A percentile compares a stretch with the other conserved stretches of the same genome.
Evolutionary conservation across 2,113 vertebrate genomes (phyloP).

Genomic region (Cryptotis parvus): DNA sequence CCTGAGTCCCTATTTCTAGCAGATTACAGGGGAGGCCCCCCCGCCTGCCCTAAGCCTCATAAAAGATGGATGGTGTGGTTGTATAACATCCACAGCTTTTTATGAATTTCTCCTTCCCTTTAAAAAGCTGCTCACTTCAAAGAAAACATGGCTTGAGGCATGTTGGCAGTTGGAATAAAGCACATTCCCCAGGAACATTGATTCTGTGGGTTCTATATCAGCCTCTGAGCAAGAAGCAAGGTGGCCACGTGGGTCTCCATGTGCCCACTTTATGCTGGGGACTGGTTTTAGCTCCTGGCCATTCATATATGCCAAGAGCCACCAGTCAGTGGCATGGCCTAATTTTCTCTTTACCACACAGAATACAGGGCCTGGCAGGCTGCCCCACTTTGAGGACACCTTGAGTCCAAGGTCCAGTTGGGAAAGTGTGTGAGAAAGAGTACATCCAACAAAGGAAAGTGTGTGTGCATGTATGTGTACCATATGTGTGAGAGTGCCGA

Average conservation of each 20-base stretch:
- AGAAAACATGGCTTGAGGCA: conserved; percentile 54
- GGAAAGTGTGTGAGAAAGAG: neutral
- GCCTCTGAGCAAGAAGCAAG: conserved; percentile 27
- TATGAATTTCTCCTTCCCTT: conserved; percentile 54
- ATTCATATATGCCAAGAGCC: conserved; percentile 55
- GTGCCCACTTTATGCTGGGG: conserved; percentile 37
- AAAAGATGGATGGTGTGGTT: conserved; percentile 58
- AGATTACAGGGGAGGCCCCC: neutral
- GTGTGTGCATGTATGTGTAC: too few relatives aligned
- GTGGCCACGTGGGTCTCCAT: conserved; percentile 3
- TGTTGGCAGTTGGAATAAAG: conserved; percentile 66
- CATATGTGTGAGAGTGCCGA: neutral
- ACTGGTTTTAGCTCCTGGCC: conserved; percentile 27
- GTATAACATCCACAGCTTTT: conserved; percentile 58
- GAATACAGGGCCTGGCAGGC: conserved; percentile 9
- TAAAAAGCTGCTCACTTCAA: conserved; percentile 75
- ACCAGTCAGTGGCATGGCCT: conserved; percentile 76
- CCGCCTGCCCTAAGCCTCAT: conserved; percentile 45
- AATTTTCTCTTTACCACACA: conserved; percentile 54
- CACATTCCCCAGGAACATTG: neutral
- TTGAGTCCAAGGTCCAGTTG: neutral
- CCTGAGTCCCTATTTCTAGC: conserved; percentile 24
- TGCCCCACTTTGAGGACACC: neutral
- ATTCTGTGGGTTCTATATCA: conserved; percentile 29
- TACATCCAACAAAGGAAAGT: conserved; percentile 1